Evolutionary conservation across 2,888 invertebrate species (phyloP).

Genomic region (Melanostoma scalare): DNA sequence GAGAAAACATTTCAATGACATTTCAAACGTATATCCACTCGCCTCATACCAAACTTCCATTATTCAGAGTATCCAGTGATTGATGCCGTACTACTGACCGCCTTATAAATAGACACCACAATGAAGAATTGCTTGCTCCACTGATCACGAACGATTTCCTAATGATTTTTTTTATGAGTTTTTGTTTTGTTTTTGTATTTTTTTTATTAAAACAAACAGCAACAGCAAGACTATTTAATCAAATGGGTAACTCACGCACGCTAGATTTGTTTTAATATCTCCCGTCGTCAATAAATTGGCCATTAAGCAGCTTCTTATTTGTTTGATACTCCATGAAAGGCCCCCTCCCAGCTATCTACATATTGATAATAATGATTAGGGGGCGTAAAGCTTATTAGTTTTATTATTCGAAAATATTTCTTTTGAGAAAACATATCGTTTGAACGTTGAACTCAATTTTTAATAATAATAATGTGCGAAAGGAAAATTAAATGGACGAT

Average conservation of each 20-base stretch:
- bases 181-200: slow-evolving; percentile 19
- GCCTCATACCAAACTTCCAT: neutral
- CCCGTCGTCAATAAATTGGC: slow-evolving; percentile 25
- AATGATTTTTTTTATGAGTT: slow-evolving; percentile 9
- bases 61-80: slow-evolving; percentile 23
- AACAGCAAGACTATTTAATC: slow-evolving; percentile 26
- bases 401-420: neutral
- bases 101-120: slow-evolving; percentile 27
- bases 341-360: slow-evolving; percentile 24
- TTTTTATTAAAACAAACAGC: slow-evolving; percentile 31
- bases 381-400: slow-evolving; percentile 9
- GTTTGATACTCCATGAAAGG: neutral
- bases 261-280: slow-evolving; percentile 45
- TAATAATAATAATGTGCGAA: neutral
- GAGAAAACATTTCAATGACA: neutral
- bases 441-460: slow-evolving; percentile 17
- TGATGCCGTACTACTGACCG: slow-evolving; percentile 32
- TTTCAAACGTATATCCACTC: neutral
- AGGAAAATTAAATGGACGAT: slow-evolving; percentile 6
- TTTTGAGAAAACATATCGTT: slow-evolving; percentile 8
- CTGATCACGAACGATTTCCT: slow-evolving; percentile 25
- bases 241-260: slow-evolving; percentile 52
- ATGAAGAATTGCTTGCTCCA: slow-evolving; percentile 13
- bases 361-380: slow-evolving; percentile 36
- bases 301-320: slow-evolving; percentile 22